Base-by-base conservation (phyloP, 2,113 vertebrate species). In the Gallinago jamesoni region DNA sequence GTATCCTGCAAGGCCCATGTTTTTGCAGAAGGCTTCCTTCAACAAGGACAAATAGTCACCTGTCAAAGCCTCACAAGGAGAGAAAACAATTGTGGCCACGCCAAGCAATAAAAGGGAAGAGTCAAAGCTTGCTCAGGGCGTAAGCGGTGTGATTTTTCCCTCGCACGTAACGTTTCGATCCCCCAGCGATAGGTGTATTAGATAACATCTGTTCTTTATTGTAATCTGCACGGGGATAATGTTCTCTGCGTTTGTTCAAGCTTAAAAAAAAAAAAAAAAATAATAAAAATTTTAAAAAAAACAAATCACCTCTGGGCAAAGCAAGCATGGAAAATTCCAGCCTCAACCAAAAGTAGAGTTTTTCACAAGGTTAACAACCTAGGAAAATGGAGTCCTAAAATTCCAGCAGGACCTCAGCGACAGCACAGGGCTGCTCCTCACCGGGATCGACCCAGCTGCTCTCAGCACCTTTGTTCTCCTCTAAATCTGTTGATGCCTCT, bases 291-390 rank as follows among this genome's bases (percentile, higher is more conserved):
- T 37, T 37, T 37, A 17, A 55, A 55, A 70, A 18, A 14, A 67
- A 31, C 31, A 43, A 22, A 25, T 17, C 66, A 78, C 82, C 88
- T 75, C 93, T 70, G 74, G 64, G 92, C 72, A 89, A 78, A 83
- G 85, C 50, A 68, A 90, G 72, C 66, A 59, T 21, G 10, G 88
- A 95, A 94, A 94, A 96, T 92, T 92, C 78, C 93, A 94, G 62
- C 37, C 85, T 52, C 67, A 41, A 93, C 57, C 79, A 73, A 94
- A 96, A 88, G 41, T 3, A 24, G 24, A 31, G 55, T 85, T 95
- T 94, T 93, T 89, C 60, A 60, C 35, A 48, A 78, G 79, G 79
- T 88, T 78, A 85, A 68, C 59, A 92, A 73, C 39, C 27, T 6
- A 47, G 60, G 68, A 91, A 93, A 82, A 77, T 12, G 69, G 56